Evolutionary conservation across 2,888 invertebrate genomes (phyloP).

Genomic region (Phymatocera aterrima): DNA sequence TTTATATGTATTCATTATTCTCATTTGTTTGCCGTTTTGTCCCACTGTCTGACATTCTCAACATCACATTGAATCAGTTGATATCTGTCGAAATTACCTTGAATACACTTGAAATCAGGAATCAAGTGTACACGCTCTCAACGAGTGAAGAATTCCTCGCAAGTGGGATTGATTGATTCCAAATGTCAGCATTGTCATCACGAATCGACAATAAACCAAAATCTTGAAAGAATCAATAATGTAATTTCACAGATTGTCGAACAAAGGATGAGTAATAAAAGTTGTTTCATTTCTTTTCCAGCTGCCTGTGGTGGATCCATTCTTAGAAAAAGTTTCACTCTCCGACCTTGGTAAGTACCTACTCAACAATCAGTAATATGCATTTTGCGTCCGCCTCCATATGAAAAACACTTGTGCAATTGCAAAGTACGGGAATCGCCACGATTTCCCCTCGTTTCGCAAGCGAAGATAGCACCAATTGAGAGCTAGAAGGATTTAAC

Average conservation of each 20-base stretch:
- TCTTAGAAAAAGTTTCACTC: constrained; percentile 90
- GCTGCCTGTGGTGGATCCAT: constrained; percentile 94
- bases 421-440: not conserved
- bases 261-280: not conserved
- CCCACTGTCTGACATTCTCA: no score
- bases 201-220: not conserved
- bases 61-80: no score
- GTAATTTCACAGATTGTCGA: no score
- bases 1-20: no score
- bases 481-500: not conserved
- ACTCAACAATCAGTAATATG: not conserved
- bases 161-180: not conserved
- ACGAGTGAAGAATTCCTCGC: no score
- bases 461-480: not conserved
- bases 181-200: not conserved
- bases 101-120: no score
- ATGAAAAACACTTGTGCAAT: not conserved
- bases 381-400: not conserved
- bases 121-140: no score
- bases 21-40: no score
- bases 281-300: constrained; percentile 77
- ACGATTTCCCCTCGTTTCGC: not conserved
- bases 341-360: constrained; percentile 87
- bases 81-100: no score
- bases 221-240: not conserved